Evolutionary conservation across 2,797 vertebrate genomes (phyloP), one percentile per base, ranked within the genome.

Genomic region (Tragopan temminckii): DNA sequence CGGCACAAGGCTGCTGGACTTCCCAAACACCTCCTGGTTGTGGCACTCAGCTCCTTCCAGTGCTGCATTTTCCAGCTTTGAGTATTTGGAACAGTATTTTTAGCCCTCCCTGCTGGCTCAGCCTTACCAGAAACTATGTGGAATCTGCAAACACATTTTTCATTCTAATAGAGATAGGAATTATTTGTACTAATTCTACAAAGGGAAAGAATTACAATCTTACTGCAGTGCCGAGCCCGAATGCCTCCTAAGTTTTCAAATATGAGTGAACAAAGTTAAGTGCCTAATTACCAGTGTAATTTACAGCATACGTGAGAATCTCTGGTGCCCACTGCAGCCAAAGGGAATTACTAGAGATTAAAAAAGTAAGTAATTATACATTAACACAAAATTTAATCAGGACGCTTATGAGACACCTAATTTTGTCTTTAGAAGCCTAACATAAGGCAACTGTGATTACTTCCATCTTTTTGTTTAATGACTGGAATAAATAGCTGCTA

Each of bases 21-120:
- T 11, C 15, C 13, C 42, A 59, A 94, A 83, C 87, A 64, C 59
- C 87, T 91, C 85, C 80, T n/a, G 70, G n/a, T 63, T 1, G 0
- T 23, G 77, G 89, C 79, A 85, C 57, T 92, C 77, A n/a, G 93
- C 58, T 31, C 38, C 62, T 85, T 55, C 91, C 92, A 92, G 79
- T 4, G 7, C 66, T 85, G 85, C 80, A 72, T 91, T 94, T 94
- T 94, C 57, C 91, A 84, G 89, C 80, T 90, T 15, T 31, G 83
- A 85, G 89, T 94, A 74, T 95, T 36, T 16, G 63, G 43, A 63
- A 70, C 93, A 84, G 55, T 94, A 94, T 95, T 95, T 96, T 94
- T 92, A 96, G 85, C 67, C 94, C 88, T 76, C 85, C 79, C 58
- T 94, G 82, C 82, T 89, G 74, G 87, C 85, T 95, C 90, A 94